A percentile compares a stretch with the other conserved stretches of the same genome.
These are phyloP conservation scores for Elysia crispata DNA, from an alignment of 2,888 invertebrate species.

Conservation along the genomic window DNA sequence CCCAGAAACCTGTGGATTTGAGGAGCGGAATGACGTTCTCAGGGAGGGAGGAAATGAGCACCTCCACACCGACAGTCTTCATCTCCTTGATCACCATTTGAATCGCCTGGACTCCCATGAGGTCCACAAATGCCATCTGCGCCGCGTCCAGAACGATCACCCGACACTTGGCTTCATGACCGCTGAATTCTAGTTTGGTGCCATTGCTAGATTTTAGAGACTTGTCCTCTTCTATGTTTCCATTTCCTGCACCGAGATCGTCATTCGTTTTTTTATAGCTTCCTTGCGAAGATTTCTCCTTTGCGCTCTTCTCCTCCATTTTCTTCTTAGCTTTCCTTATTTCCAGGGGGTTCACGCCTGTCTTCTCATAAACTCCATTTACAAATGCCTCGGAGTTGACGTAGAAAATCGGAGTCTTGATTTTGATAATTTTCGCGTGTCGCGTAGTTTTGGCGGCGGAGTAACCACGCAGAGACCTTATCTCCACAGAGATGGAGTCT, in stretches of 20 bases:
- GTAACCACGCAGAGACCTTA: constrained; percentile 42
- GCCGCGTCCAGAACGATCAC: constrained; percentile 39
- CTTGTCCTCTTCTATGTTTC: no score
- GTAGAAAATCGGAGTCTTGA: constrained; percentile 76
- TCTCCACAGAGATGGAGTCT: not conserved
- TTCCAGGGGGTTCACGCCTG: constrained; percentile 27
- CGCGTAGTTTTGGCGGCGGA: constrained; percentile 31
- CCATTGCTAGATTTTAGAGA: not conserved
- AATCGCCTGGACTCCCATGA: constrained; percentile 46
- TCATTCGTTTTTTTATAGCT: not conserved
- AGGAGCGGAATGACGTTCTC: constrained; percentile 57
- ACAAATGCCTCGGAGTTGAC: constrained; percentile 76
- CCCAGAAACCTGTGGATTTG: constrained; percentile 69
- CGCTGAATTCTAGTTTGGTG: no score
- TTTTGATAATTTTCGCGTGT: constrained; percentile 52
- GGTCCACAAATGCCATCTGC: constrained; percentile 41
- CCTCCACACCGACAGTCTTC: constrained; percentile 26
- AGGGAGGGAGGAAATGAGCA: constrained; percentile 37
- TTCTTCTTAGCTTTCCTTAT: constrained; percentile 5
- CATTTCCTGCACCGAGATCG: not conserved
- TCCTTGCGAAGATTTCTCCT: not conserved
- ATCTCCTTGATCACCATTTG: constrained; percentile 43
- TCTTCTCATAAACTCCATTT: constrained; percentile 60
- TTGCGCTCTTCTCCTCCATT: not conserved
- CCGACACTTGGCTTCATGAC: no score